Percentiles rank a stretch among this genome's conserved stretches.
Evolutionary conservation across 2,113 vertebrate species (phyloP).

Genomic region (Condylura cristata): DNA sequence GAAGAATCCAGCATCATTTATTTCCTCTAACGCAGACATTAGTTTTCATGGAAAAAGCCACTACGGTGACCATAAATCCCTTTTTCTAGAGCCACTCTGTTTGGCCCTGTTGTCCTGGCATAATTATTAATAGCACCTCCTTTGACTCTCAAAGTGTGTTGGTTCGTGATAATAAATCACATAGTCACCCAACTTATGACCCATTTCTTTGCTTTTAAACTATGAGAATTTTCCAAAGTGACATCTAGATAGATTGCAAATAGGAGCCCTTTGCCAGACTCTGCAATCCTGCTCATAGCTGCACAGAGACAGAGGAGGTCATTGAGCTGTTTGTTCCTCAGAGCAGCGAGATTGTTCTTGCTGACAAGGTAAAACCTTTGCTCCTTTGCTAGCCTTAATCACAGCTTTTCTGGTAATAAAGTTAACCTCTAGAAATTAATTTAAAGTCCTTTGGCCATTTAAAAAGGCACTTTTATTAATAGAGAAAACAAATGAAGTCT

Average conservation of each 20-base stretch:
- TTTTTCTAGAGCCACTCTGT: background rate
- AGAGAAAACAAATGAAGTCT: background rate
- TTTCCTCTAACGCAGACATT: background rate
- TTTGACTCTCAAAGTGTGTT: background rate
- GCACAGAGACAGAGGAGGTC: background rate
- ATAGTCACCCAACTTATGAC: background rate
- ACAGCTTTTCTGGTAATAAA: slow-evolving; percentile 40
- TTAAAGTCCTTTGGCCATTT: slow-evolving; percentile 2
- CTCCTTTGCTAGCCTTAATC: background rate
- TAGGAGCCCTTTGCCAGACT: background rate
- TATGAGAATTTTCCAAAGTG: background rate
- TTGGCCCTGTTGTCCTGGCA: background rate
- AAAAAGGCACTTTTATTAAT: background rate
- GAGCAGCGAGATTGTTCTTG: background rate
- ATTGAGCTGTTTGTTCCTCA: background rate
- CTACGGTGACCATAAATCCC: background rate
- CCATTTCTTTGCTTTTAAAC: background rate
- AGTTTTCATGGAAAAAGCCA: background rate
- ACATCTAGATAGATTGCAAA: background rate
- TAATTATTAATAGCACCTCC: background rate
- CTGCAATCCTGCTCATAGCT: background rate
- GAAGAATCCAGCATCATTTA: background rate
- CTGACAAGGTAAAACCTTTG: background rate
- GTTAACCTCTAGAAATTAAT: slow-evolving; percentile 42
- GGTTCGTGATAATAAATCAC: slow-evolving; percentile 8